A percentile compares a stretch with the other conserved stretches of the same genome.
These are phyloP conservation scores for Pelobates fuscus DNA, from an alignment of 2,113 vertebrate genomes.

Conservation along the genomic window DNA sequence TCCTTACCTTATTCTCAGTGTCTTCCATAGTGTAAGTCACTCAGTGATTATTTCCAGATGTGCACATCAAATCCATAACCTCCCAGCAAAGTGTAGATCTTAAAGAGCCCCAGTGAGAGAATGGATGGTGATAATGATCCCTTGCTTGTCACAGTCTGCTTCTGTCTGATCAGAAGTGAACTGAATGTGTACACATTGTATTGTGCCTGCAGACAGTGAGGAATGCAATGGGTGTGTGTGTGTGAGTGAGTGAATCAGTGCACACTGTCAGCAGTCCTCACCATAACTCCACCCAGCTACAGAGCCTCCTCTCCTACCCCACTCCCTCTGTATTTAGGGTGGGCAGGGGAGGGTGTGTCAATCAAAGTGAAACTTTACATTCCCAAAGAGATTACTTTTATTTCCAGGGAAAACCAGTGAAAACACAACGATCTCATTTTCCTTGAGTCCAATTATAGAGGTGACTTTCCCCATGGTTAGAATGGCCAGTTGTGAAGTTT, in stretches of 20 bases:
- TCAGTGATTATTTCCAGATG: not conserved
- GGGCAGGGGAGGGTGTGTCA: not conserved
- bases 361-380: not conserved
- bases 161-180: conserved; percentile 31
- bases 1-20: not conserved
- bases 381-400: not conserved
- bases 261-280: conserved; percentile 30
- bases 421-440: no score
- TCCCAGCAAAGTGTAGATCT: not conserved
- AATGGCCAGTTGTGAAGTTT: no score
- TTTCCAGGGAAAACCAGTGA: no score
- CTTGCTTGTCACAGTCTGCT: not conserved
- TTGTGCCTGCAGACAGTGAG: conserved; percentile 8
- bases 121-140: not conserved
- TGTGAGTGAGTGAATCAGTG: conserved; percentile 35
- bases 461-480: no score
- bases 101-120: not conserved
- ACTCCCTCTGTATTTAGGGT: conserved; percentile 12
- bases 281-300: not conserved
- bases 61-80: not conserved
- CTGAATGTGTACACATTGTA: not conserved
- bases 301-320: not conserved
- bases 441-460: no score
- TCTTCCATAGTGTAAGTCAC: not conserved
- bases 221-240: conserved; percentile 40